Conservation (phyloP, 2,113 vertebrate species). For the Scomber colias region DNA sequence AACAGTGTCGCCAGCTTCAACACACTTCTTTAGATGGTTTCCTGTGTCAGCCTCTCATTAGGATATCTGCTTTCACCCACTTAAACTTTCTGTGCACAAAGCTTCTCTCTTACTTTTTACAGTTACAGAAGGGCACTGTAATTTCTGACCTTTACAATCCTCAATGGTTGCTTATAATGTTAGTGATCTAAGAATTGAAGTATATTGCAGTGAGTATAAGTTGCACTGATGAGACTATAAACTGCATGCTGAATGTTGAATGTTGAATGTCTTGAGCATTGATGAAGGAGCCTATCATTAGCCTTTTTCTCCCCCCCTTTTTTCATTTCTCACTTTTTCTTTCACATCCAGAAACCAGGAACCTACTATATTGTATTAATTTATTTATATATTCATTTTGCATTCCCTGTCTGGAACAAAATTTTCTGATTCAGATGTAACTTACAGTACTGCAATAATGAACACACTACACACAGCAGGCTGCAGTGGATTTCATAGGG, state of each 20-base stretch:
- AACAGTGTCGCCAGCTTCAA: not conserved
- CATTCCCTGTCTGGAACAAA: not conserved
- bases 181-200: conserved; percentile 28
- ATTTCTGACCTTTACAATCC: conserved; percentile 39
- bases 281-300: not conserved
- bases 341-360: not conserved
- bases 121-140: conserved; percentile 4
- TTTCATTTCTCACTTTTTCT: not conserved
- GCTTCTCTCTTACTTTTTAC: conserved; percentile 3
- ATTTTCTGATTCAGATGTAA: not conserved
- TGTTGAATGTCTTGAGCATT: not conserved
- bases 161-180: conserved; percentile 30
- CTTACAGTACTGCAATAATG: not conserved
- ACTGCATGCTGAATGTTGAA: conserved; percentile 26
- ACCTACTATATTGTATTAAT: not conserved
- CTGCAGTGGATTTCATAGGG: conserved; percentile 23
- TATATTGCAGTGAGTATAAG: conserved; percentile 44
- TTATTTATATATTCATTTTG: not conserved
- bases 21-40: not conserved
- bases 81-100: conserved; percentile 7
- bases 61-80: not conserved
- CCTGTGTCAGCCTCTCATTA: conserved; percentile 14
- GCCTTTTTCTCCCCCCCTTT: not conserved
- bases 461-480: not conserved
- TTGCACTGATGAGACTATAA: conserved; percentile 31